Evolutionary conservation across 1,140 invertebrate species (phyloP), one percentile per base, ranked within the genome.

Genomic region (Archegozetes longisetosus): DNA sequence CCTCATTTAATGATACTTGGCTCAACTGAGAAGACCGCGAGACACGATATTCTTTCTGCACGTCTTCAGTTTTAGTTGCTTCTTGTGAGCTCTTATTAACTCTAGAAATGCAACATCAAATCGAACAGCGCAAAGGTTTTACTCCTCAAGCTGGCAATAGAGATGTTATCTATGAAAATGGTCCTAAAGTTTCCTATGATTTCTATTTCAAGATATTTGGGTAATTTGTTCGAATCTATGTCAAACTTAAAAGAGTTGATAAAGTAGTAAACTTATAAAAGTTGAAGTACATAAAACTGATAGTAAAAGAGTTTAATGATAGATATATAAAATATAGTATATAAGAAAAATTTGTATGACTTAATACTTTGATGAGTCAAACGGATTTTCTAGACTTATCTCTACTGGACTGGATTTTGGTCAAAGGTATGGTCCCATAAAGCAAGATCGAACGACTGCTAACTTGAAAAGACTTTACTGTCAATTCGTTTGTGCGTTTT

Each of bases 401-500:
- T 63, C 62, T 9, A 56, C 60, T 23, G 62, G 62, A 3, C 24
- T 63, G 0, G 58, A 63, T 24, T 61, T 55, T 13, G 53, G 61
- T 3, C 62, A 55, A 29, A 25, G 54, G 24, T 55, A 32, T 60
- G 58, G 62, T 17, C 58, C 62, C 2, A 61, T 60, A 17, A 63
- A 61, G 26, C 58, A 60, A 17, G 58, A 63, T 27, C 40, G 40
- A 48, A 56, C 58, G 3, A n/a, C 58, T 2, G 24, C 20, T 2
- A 63, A 63, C 23, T 24, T 63, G 20, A 55, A 51, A 26, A 47
- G 60, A 48, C n/a, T 64, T 25, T 64, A 64, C 28, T 63, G 63
- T 55, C 60, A 58, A 48, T 22, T 64, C 13, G 29, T 64, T 24
- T 64, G 61, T 55, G n/a, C 55, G n/a, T 3, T 62, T 20, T 52